Evolutionary conservation across 2,888 invertebrate genomes (phyloP), one percentile per base, ranked within the genome.

Genomic region (Clitarchus hookeri): DNA sequence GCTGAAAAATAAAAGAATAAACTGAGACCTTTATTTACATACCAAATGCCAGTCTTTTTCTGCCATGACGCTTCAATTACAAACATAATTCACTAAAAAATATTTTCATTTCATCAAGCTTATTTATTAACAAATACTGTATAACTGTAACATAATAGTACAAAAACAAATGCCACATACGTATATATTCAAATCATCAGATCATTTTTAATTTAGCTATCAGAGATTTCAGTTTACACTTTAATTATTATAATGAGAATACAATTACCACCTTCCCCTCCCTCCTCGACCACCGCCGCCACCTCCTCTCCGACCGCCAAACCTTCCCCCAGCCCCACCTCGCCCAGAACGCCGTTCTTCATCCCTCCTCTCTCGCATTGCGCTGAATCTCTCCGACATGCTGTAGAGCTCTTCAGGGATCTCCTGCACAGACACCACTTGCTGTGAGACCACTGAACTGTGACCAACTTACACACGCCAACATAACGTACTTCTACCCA

Each of bases 331-430:
- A 23, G 36, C 82, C 3, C 82, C 44, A 44, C 82, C 82, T 36
- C 82, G 82, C 6, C 82, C 82, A 4, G 19, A 44, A 23, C 82
- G 36, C 16, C 82, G 82, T 19, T 94, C 95, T 19, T 91, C 91
- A 0, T 94, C 94, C 84, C 93, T 92, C 84, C 94, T 93, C 86
- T 94, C 92, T 89, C 95, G 95, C 95, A 94, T 95, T 0, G 93
- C 94, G 44, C 94, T 93, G 90, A 94, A 96, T 48, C 97, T 93
- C 27, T 94, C 92, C 0, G 96, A 95, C 98, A 98, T 98, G 26
- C 93, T 91, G 53, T 93, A 92, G 79, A 98, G 91, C 89, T 96
- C 95, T 19, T 94, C 93, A 0, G 97, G 97, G 19, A 98, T 94
- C 89, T 95, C 95, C 93, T 97, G 36, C 1, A 82, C 13, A 27